These are phyloP conservation scores for Eulithis prunata DNA, from an alignment of 2,888 invertebrate species.

Conservation along the genomic window DNA sequence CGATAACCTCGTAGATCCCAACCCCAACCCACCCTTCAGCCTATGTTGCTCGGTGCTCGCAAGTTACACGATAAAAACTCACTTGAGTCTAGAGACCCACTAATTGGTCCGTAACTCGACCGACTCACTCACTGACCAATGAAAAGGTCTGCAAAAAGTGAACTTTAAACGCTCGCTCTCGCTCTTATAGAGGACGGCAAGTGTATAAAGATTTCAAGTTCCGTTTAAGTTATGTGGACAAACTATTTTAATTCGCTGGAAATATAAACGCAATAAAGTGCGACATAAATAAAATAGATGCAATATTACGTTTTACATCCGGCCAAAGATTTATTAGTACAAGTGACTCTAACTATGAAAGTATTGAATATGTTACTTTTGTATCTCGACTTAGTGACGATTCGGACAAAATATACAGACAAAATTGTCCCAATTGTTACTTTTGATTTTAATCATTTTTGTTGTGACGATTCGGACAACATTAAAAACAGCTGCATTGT, in stretches of 20 bases:
- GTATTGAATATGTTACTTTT: too few species aligned
- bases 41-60: constrained; percentile 40
- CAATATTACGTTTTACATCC: too few species aligned
- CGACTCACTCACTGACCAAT: constrained; percentile 42
- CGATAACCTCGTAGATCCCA: constrained; percentile 41
- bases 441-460: too few species aligned
- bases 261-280: background rate
- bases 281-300: too few species aligned
- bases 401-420: too few species aligned
- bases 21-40: constrained; percentile 31
- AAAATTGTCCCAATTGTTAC: too few species aligned
- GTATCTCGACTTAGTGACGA: too few species aligned
- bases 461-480: too few species aligned
- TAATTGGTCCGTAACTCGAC: constrained; percentile 61
- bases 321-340: too few species aligned
- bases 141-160: constrained; percentile 44
- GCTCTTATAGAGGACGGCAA: constrained; percentile 15
- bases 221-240: constrained; percentile 8
- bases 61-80: constrained; percentile 47
- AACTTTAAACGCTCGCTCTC: constrained; percentile 18
- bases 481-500: too few species aligned
- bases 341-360: too few species aligned
- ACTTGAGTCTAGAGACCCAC: constrained; percentile 48
- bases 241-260: constrained; percentile 1
- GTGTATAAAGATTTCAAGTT: constrained; percentile 24